Evolutionary conservation across 1,140 invertebrate genomes (phyloP), one percentile per base, ranked within the genome.

Genomic region (Dendroctonus ponderosae): DNA sequence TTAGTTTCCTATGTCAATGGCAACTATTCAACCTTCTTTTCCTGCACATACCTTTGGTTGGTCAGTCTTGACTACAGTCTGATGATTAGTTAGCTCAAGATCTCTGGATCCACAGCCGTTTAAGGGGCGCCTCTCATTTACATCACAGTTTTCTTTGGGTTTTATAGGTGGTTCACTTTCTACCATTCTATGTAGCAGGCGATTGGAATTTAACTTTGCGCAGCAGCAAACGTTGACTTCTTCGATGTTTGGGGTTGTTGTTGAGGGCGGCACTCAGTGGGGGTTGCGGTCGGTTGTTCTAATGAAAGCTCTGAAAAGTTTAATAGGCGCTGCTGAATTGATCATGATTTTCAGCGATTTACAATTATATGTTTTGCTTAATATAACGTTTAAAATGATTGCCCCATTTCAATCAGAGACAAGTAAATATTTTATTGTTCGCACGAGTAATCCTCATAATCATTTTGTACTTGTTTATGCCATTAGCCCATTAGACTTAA

Each of bases 91-190:
- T 73, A 88, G 85, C 80, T 88, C 86, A 76, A 86, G 82, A 78
- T 85, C 84, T 84, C 87, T 88, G 75, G 86, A 86, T 84, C 84
- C 85, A 85, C 85, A 87, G 83, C 86, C 87, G 86, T 88, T 89
- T 83, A 83, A 84, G 81, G 86, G 85, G 82, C 73, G 72, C 68
- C 89, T 86, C 83, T 84, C 86, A 83, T 89, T 89, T 89, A 90
- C 87, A 89, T 89, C 86, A 87, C 86, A 85, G 83, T 87, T 70
- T 70, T 68, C 65, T 59, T 76, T 74, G 66, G 70, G 73, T 67
- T 75, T 75, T 68, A 62, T 46, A 49, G 69, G 61, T 38, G 70
- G 71, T 68, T 74, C 76, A 76, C 73, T 70, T 77, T 77, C 76
- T 77, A 77, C 76, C 76, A 77, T 77, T 76, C 74, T 77, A 77